phyloP scores from a whole-genome alignment of 2,888 invertebrate genomes.

The Gymnosoma rotundatum region DNA sequence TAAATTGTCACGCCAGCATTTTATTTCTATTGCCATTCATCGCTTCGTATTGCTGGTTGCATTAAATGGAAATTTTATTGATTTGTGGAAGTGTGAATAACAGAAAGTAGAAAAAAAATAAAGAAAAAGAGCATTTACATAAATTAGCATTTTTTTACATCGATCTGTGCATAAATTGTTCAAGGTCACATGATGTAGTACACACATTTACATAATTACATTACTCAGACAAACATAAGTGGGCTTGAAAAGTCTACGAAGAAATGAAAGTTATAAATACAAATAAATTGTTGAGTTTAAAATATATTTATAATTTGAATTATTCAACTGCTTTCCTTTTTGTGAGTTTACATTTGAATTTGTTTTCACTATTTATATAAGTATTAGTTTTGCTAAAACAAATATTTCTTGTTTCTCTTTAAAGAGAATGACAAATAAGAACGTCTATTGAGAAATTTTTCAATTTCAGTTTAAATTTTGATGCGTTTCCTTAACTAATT shows the following conservation, averaged over 20 bases:
- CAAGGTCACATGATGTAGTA: constrained; percentile 79
- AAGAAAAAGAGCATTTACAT: constrained; percentile 48
- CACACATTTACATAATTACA: constrained; percentile 74
- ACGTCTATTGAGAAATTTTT: too few relatives aligned
- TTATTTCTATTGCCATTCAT: constrained; percentile 7
- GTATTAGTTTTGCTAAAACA: too few relatives aligned
- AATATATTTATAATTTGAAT: too few relatives aligned
- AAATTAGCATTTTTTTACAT: constrained; percentile 76
- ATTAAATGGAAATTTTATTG: constrained; percentile 73
- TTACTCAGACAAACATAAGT: background rate
- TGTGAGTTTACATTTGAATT: too few relatives aligned
- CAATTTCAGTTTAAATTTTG: too few relatives aligned
- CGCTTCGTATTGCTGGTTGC: constrained; percentile 25
- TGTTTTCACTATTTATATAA: too few relatives aligned
- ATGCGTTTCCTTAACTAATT: too few relatives aligned
- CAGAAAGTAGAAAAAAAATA: constrained; percentile 26
- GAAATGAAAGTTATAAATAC: too few relatives aligned
- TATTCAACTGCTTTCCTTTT: too few relatives aligned
- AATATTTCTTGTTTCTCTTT: too few relatives aligned
- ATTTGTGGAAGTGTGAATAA: constrained; percentile 37
- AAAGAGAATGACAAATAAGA: too few relatives aligned
- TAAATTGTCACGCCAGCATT: constrained; percentile 13
- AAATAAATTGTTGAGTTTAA: too few relatives aligned
- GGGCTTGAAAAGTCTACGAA: background rate
- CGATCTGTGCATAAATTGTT: constrained; percentile 81